Conservation (phyloP, 1,140 invertebrate genomes). For the Pteromalus puparum region DNA sequence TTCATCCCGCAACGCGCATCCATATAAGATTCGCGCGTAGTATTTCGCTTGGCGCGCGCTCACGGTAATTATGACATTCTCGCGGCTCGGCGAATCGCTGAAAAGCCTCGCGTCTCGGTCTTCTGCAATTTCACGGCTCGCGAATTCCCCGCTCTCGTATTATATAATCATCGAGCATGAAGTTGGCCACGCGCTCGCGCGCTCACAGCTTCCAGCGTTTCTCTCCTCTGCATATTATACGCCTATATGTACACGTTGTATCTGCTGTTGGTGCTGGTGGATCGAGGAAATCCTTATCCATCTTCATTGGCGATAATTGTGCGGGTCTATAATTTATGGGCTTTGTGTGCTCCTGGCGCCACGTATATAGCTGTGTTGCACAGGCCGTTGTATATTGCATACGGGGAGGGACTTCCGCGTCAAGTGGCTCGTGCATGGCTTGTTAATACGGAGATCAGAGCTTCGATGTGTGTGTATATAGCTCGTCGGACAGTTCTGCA, state of each 20-base stretch:
- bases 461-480: no score
- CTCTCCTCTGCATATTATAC: background rate
- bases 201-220: background rate
- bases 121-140: constrained; percentile 28
- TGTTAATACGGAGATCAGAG: background rate
- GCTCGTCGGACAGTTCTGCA: no score
- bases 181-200: background rate
- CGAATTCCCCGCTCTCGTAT: background rate
- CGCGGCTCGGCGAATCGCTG: background rate
- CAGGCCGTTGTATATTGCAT: background rate
- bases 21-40: constrained; percentile 2
- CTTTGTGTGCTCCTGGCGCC: background rate
- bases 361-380: no score
- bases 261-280: no score
- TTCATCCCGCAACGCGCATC: background rate
- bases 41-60: background rate
- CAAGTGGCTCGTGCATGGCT: background rate
- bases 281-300: constrained; percentile 18
- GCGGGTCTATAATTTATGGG: background rate
- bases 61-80: constrained; percentile 38
- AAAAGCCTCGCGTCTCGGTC: background rate
- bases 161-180: constrained; percentile 9
- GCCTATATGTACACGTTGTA: background rate
- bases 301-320: constrained; percentile 21
- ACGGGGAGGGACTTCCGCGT: background rate